Evolutionary conservation across 1,140 invertebrate genomes (phyloP).

Genomic region (Himalopsyche phryganea): DNA sequence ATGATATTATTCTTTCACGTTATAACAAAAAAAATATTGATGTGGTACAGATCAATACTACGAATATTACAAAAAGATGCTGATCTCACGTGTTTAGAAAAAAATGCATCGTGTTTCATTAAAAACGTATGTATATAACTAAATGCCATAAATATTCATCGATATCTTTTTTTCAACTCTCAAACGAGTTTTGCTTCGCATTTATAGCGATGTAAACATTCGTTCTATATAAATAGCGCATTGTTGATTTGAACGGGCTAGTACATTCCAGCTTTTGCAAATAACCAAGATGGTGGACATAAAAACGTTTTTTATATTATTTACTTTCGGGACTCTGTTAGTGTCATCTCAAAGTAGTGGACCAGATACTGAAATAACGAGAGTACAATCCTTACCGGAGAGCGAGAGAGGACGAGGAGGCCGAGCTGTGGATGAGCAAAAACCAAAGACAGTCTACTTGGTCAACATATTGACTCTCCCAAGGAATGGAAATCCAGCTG

Average conservation of each 20-base stretch:
- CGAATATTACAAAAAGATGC: too few relatives aligned
- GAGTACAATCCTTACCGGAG: constrained; percentile 20
- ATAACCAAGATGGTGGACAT: neutral
- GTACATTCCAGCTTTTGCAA: neutral
- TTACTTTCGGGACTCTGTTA: neutral
- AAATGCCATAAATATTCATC: neutral
- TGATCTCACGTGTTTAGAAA: too few relatives aligned
- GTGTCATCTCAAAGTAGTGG: neutral
- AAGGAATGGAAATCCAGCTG: neutral
- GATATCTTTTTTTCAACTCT: neutral
- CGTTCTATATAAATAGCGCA: constrained; percentile 14
- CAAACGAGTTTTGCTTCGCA: constrained; percentile 12
- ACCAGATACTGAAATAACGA: constrained; percentile 19
- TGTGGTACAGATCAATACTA: too few relatives aligned
- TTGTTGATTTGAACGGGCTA: neutral
- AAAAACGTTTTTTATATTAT: constrained; percentile 1
- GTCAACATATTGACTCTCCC: constrained; percentile 14
- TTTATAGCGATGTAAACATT: neutral
- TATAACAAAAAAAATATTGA: too few relatives aligned
- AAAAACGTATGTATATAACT: too few relatives aligned
- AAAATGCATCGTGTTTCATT: too few relatives aligned
- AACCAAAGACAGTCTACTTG: constrained; percentile 19
- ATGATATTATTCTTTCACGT: too few relatives aligned
- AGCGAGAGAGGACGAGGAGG: constrained; percentile 5
- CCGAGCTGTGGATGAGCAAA: constrained; percentile 5